These are phyloP conservation scores for Spialia ferax DNA, from an alignment of 2,888 invertebrate genomes.

Conservation along the genomic window DNA sequence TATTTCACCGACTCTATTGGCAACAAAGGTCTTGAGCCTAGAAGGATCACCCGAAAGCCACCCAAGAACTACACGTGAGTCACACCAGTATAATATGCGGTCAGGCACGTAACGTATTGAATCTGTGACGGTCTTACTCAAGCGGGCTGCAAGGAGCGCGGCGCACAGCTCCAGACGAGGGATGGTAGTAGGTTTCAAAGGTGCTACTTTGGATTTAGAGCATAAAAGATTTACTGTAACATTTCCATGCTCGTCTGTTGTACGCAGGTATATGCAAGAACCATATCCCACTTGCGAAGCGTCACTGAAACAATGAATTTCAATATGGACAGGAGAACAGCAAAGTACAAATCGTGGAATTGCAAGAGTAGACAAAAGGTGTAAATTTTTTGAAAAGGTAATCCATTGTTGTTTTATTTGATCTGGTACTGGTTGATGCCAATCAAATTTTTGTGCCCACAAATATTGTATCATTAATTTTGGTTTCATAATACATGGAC, in stretches of 20 bases:
- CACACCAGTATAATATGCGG: slow-evolving; percentile 31
- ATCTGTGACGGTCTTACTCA: slow-evolving; percentile 3
- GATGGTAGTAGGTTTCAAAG: neutral
- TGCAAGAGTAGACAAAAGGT: no score
- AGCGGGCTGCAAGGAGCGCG: slow-evolving; percentile 23
- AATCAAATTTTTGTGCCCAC: slow-evolving; percentile 42
- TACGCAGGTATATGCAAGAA: slow-evolving; percentile 1
- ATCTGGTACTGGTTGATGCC: slow-evolving; percentile 42
- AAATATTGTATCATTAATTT: slow-evolving; percentile 45
- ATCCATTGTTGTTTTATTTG: no score
- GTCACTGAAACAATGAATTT: slow-evolving; percentile 13
- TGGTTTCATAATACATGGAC: slow-evolving; percentile 31
- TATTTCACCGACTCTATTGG: slow-evolving; percentile 29
- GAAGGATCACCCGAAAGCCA: slow-evolving; percentile 30
- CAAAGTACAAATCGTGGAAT: slow-evolving; percentile 6
- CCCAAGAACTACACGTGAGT: slow-evolving; percentile 38
- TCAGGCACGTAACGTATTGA: neutral
- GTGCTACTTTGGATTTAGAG: slow-evolving; percentile 5
- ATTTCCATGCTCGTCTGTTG: neutral
- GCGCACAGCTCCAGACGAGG: slow-evolving; percentile 41
- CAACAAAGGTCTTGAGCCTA: slow-evolving; percentile 40
- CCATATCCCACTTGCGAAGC: slow-evolving; percentile 8
- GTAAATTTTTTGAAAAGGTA: neutral
- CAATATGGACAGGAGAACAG: neutral
- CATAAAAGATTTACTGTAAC: neutral